Conservation (phyloP, 2,888 invertebrate genomes). For the Norana najaformis region DNA sequence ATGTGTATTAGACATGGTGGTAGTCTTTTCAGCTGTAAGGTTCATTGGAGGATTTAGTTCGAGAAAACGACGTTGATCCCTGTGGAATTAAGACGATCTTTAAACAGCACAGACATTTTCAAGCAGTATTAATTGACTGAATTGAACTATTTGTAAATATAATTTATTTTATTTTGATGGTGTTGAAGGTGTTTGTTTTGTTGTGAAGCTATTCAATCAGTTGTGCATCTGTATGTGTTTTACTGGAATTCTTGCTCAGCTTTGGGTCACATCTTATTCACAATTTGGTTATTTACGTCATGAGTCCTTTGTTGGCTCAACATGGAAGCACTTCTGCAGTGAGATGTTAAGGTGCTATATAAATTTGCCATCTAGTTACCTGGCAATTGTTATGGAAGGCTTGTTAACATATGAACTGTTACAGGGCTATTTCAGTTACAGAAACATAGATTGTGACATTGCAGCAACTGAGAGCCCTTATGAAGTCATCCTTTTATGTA, state of each 20-base stretch:
- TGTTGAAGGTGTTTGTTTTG: not conserved
- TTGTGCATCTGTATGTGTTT: not conserved
- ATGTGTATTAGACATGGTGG: not conserved
- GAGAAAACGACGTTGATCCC: not conserved
- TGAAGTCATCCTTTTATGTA: not conserved
- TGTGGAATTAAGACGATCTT: not conserved
- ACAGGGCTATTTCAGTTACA: not conserved
- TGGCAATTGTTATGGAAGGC: not conserved
- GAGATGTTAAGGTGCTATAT: not conserved
- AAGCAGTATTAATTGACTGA: constrained; percentile 13
- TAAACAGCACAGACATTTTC: not conserved
- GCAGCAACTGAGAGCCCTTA: not conserved
- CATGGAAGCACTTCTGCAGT: not conserved
- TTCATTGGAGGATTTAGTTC: not conserved
- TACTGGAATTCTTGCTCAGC: constrained; percentile 5
- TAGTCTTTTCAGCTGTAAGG: not conserved
- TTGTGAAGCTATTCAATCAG: not conserved
- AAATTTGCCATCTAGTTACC: not conserved
- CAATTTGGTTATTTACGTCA: not conserved
- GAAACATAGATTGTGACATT: not conserved
- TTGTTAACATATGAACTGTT: not conserved
- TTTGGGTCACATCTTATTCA: not conserved
- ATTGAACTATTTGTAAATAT: not conserved
- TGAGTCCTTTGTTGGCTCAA: not conserved
- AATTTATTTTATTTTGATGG: not conserved